Conservation (phyloP, 2,888 invertebrate genomes). For the Caenorhabditis virilis region DNA sequence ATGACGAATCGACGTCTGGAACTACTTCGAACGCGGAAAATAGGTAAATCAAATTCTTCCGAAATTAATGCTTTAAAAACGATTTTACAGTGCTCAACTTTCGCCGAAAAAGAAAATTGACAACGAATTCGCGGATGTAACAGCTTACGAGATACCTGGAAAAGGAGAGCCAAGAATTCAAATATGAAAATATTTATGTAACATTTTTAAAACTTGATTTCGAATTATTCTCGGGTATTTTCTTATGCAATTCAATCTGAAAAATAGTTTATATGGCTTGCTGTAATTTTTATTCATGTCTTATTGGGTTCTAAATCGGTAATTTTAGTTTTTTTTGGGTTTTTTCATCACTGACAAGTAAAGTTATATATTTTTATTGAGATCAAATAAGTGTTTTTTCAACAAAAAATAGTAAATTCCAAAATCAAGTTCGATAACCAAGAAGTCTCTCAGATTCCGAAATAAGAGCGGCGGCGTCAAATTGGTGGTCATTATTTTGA, state of each 20-base stretch:
- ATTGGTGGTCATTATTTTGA: constrained; percentile 7
- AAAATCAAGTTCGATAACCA: constrained; percentile 35
- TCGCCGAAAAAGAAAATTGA: constrained; percentile 41
- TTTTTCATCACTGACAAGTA: too few relatives aligned
- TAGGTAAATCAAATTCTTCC: too few relatives aligned
- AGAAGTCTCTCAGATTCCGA: constrained; percentile 47
- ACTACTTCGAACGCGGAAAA: background rate
- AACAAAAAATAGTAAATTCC: background rate
- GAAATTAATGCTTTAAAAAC: too few relatives aligned
- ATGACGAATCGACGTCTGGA: constrained; percentile 1
- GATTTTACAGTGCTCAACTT: constrained; percentile 4
- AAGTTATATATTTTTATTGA: too few relatives aligned
- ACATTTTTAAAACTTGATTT: too few relatives aligned
- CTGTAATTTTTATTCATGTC: background rate
- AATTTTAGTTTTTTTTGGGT: too few relatives aligned
- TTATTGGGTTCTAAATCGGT: too few relatives aligned
- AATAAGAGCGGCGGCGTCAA: constrained; percentile 38
- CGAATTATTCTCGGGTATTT: too few relatives aligned
- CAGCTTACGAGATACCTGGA: constrained; percentile 56
- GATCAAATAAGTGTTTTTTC: too few relatives aligned
- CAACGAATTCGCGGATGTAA: constrained; percentile 46
- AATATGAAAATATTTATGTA: too few relatives aligned
- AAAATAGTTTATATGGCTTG: background rate
- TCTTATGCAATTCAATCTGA: too few relatives aligned
- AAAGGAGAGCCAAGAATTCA: constrained; percentile 55